Evolutionary conservation across 2,797 vertebrate genomes (phyloP), one percentile per base, ranked within the genome.

Genomic region (Arnoldichthys spilopterus): DNA sequence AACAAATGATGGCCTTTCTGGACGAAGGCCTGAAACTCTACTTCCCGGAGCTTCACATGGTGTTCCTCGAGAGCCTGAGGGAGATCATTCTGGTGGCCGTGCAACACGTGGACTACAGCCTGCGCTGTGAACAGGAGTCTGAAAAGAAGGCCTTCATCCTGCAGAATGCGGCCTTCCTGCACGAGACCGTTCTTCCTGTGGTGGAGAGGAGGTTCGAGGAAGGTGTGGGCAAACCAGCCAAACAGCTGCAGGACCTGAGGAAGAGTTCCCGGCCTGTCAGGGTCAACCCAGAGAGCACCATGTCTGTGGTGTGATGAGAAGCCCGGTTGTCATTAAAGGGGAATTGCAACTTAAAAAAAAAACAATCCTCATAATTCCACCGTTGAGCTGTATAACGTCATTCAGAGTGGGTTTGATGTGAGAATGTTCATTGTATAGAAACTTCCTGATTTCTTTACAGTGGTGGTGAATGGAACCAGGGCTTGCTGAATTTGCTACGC

Each of bases 41-140:
- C 84, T 96, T 97, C 84, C 96, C 97, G 0, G 98, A 99, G 90
- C 92, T 99, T 83, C 98, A 99, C 91, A 98, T 97, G 97, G 96
- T 98, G 81, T 95, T 99, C 61, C 83, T 99, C 89, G 98, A 99
- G 92, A 97, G 97, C 87, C 93, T 99, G 0, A 82, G 96, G 78
- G 98, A 99, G 90, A 95, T 99, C 85, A 96, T 98, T 83, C 90
- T 98, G 84, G 98, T 97, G 71, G 97, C 97, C 0, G 94, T 98
- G 72, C 98, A 99, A 88, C 98, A 99, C 2, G 98, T 99, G 58
- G 98, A 99, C 91, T 99, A 98, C 89, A 98, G 97, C 87, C 93
- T 99, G 62, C 95, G 98, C 9, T 99, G 98, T 22, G 98, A 99
- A 87, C 98, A 99, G 90, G 98, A 99, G 72, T 87, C 94, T 0